Percentiles rank a stretch among this genome's conserved stretches.
These are phyloP conservation scores for Enteromius fasciolatus DNA, from an alignment of 2,797 vertebrate genomes.

Conservation along the genomic window DNA sequence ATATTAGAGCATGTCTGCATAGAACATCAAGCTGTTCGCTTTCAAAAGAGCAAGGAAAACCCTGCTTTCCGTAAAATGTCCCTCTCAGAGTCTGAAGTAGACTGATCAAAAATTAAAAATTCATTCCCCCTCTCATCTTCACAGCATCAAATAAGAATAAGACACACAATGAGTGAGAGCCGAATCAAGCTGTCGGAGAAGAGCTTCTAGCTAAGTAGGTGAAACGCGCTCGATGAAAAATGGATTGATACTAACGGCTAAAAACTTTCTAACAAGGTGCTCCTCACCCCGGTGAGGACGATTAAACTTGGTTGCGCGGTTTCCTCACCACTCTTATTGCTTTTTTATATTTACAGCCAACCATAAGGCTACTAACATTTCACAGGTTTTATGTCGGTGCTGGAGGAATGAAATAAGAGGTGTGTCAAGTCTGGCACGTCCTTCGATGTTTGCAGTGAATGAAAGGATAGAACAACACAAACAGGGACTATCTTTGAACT, in stretches of 20 bases:
- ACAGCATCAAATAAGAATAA: slow-evolving; percentile 45
- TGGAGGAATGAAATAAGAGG: slow-evolving; percentile 31
- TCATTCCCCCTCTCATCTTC: slow-evolving; percentile 29
- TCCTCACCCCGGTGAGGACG: slow-evolving; percentile 17
- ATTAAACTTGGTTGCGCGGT: slow-evolving; percentile 24
- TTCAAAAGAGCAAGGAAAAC: slow-evolving; percentile 1
- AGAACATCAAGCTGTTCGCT: background rate
- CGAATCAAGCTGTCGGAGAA: slow-evolving; percentile 44
- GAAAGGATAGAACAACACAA: background rate
- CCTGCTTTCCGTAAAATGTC: background rate
- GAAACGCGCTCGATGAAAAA: slow-evolving; percentile 42
- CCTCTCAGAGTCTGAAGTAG: background rate
- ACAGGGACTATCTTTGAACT: slow-evolving; percentile 24
- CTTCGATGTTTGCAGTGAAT: slow-evolving; percentile 6
- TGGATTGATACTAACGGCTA: slow-evolving; percentile 48
- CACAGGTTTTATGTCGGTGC: slow-evolving; percentile 32
- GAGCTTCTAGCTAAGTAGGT: slow-evolving; percentile 33
- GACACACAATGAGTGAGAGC: slow-evolving; percentile 36
- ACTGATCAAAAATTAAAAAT: slow-evolving; percentile 44
- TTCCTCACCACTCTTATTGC: slow-evolving; percentile 26
- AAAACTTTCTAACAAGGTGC: slow-evolving; percentile 42
- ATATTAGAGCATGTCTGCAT: slow-evolving; percentile 12
- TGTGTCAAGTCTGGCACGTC: slow-evolving; percentile 14
- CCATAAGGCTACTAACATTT: slow-evolving; percentile 37
- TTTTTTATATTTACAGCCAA: slow-evolving; percentile 44